These are phyloP conservation scores for Neofelis nebulosa DNA, from an alignment of 2,113 vertebrate genomes.

Conservation along the genomic window DNA sequence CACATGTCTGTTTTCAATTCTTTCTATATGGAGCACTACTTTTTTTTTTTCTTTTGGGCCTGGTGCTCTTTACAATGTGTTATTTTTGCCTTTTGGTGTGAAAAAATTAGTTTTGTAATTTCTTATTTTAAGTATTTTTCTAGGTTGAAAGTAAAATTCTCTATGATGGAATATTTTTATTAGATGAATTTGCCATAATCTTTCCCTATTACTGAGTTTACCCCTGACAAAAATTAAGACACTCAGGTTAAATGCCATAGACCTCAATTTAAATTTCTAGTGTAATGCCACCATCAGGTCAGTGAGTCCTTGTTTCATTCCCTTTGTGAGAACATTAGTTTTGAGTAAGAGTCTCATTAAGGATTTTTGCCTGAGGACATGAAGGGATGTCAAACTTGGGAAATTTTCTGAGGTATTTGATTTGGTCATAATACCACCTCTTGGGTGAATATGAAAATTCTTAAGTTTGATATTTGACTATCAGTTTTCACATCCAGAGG, in stretches of 20 bases:
- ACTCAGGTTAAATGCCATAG: not conserved
- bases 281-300: not conserved
- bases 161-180: not conserved
- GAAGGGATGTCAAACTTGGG: not conserved
- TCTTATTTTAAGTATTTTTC: slow-evolving; percentile 37
- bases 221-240: slow-evolving; percentile 42
- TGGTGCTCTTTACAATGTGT: not conserved
- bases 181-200: not conserved
- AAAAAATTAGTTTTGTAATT: not conserved
- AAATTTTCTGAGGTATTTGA: not conserved
- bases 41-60: not conserved
- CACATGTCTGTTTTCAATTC: not conserved
- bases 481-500: not conserved
- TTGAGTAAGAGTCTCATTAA: slow-evolving; percentile 4
- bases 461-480: not conserved
- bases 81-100: not conserved
- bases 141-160: slow-evolving; percentile 35
- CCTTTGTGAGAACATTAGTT: not conserved
- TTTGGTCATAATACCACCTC: not conserved
- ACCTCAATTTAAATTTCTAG: not conserved
- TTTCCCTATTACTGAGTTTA: not conserved
- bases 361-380: not conserved
- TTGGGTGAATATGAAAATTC: not conserved
- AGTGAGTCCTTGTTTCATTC: not conserved
- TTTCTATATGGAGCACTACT: not conserved